These are phyloP conservation scores for Anguilla anguilla DNA, from an alignment of 2,797 vertebrate species.

Conservation along the genomic window DNA sequence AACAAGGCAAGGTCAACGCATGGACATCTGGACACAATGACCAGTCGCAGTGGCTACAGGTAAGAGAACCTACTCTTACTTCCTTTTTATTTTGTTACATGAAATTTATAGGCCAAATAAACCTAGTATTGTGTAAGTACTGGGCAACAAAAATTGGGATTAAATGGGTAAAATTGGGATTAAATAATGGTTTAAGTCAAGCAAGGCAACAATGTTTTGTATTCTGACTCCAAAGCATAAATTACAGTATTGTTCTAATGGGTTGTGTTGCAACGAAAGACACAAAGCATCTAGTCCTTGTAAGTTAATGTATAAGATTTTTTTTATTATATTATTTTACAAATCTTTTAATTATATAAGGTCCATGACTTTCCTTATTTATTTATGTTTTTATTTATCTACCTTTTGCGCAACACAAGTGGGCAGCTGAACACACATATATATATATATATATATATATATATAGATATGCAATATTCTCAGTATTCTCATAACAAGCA, in stretches of 20 bases:
- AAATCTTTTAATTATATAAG: neutral
- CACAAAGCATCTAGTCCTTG: neutral
- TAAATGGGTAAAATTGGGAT: neutral
- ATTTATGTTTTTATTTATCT: neutral
- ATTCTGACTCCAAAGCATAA: neutral
- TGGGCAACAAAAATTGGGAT: neutral
- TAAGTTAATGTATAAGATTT: neutral
- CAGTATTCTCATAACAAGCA: neutral
- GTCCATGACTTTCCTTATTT: neutral
- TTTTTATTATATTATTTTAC: neutral
- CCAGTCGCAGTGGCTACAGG: constrained; percentile 98
- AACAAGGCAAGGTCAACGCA: constrained; percentile 98
- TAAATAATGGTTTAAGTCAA: neutral
- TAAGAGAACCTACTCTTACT: constrained; percentile 55
- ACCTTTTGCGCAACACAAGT: neutral
- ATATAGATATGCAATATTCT: neutral
- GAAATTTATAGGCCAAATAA: neutral
- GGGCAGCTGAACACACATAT: neutral
- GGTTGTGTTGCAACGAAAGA: neutral
- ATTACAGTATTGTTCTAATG: neutral
- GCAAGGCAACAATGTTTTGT: neutral
- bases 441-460: neutral
- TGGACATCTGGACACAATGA: constrained; percentile 97
- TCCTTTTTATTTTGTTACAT: neutral
- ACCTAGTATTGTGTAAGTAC: neutral